Base-by-base conservation (phyloP, 2,113 vertebrate genomes). In the Amphilophus citrinellus region DNA sequence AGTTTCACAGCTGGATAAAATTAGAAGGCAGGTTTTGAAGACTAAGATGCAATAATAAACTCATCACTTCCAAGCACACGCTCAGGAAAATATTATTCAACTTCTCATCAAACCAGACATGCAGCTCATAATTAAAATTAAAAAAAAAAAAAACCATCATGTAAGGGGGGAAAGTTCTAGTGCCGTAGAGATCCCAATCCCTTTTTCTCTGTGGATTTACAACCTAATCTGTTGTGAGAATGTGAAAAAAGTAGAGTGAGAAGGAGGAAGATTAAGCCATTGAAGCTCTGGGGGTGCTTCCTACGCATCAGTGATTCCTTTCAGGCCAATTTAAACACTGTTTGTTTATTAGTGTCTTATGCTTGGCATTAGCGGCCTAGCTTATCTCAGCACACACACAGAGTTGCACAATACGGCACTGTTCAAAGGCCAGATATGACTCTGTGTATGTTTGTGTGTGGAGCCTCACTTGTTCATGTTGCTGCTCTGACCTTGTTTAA, bases 301-400 rank as follows among this genome's bases (percentile, higher is more conserved):
- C 91, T 92, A 94, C 84, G 94, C 96, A 95, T 94, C 95, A 93
- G 85, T 77, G 94, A 85, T 78, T 93, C 93, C 91, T 95, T 96
- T 96, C 95, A 96, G 91, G 86, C 93, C 92, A 95, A 95, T 96
- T 95, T 96, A 96, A 96, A 96, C 93, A 93, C 90, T 96, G 95
- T 96, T 96, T 96, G 96, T 96, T 96, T 96, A 96, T 96, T 96
- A 96, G 95, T 95, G 95, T 93, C 93, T 96, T 94, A 92, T 85
- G 92, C 90, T 60, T 62, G 79, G 95, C 91, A 95, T 96, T 96
- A 95, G 94, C 79, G 86, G 80, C 92, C 91, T 87, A 63, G 95
- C 95, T 96, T 96, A 96, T 96, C 95, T 91, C 86, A n/a, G 81
- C 88, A 86, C 94, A 92, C 94, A 95, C 94, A 95, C 88, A 92